These are phyloP conservation scores for Gari tellinella DNA, from an alignment of 2,888 invertebrate genomes.

Conservation along the genomic window DNA sequence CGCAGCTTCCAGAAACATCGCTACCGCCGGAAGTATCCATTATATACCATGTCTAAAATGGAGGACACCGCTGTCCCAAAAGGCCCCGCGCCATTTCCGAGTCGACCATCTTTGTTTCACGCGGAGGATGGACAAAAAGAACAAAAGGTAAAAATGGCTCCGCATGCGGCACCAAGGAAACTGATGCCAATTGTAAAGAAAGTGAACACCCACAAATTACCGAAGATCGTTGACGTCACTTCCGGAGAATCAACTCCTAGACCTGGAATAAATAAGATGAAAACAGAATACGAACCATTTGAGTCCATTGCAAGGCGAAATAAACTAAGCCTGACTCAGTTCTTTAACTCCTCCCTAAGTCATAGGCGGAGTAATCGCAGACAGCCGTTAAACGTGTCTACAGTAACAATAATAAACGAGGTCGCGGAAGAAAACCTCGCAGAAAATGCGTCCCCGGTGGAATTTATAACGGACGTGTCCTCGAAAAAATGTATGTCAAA, in stretches of 20 bases:
- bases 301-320: conserved; percentile 72
- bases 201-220: conserved; percentile 33
- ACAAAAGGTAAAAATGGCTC: conserved; percentile 50
- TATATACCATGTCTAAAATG: conserved; percentile 56
- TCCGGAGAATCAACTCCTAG: conserved; percentile 23
- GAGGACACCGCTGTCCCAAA: conserved; percentile 42
- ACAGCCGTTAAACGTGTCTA: conserved; percentile 47
- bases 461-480: conserved; percentile 58
- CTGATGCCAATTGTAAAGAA: conserved; percentile 63
- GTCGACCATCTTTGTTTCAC: conserved; percentile 54
- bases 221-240: neutral
- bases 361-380: conserved; percentile 26
- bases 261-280: conserved; percentile 61
- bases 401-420: conserved; percentile 54
- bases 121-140: conserved; percentile 32
- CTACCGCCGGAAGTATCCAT: conserved; percentile 45
- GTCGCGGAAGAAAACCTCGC: conserved; percentile 11
- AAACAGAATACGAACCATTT: conserved; percentile 74
- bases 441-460: conserved; percentile 22
- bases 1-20: conserved; percentile 37
- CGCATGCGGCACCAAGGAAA: conserved; percentile 56
- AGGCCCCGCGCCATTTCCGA: conserved; percentile 63
- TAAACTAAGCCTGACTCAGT: conserved; percentile 60
- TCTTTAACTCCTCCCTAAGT: conserved; percentile 43
- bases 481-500: conserved; percentile 16